Evolutionary conservation across 2,888 invertebrate genomes (phyloP).

Genomic region (Ormia ochracea): DNA sequence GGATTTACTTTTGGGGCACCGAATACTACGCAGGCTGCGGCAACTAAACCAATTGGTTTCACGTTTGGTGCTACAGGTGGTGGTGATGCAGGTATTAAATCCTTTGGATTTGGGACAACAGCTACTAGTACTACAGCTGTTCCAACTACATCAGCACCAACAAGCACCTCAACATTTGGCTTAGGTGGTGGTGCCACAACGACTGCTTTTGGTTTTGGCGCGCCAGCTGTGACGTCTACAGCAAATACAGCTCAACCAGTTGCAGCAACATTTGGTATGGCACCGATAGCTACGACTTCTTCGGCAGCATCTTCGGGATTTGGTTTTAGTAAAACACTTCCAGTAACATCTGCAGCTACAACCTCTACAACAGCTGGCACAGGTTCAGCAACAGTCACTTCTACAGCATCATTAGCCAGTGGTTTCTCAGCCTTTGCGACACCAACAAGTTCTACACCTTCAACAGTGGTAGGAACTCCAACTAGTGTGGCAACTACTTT

Average conservation of each 20-base stretch:
- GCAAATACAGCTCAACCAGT: slow-evolving; percentile 16
- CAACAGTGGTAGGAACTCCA: slow-evolving; percentile 87
- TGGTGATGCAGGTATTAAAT: slow-evolving; percentile 55
- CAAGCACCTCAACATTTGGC: slow-evolving; percentile 39
- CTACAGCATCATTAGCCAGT: slow-evolving; percentile 16
- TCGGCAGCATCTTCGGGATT: slow-evolving; percentile 1
- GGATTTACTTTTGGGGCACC: slow-evolving; percentile 94
- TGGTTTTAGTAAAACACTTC: slow-evolving; percentile 35
- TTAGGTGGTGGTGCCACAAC: slow-evolving; percentile 15
- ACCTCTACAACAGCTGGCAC: slow-evolving; percentile 67
- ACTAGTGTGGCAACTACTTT: slow-evolving; percentile 80
- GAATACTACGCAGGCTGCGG: slow-evolving; percentile 79
- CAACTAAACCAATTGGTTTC: slow-evolving; percentile 66
- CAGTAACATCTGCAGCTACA: slow-evolving; percentile 66
- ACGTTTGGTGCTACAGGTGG: slow-evolving; percentile 58
- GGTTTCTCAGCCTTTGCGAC: slow-evolving; percentile 39
- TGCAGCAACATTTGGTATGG: slow-evolving; percentile 21
- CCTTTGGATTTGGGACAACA: slow-evolving; percentile 29
- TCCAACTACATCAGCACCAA: slow-evolving; percentile 54
- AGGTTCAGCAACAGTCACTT: slow-evolving; percentile 88
- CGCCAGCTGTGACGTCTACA: slow-evolving; percentile 3
- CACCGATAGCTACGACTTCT: slow-evolving; percentile 8
- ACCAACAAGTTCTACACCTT: slow-evolving; percentile 70
- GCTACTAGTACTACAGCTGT: slow-evolving; percentile 54
- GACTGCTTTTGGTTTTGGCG: slow-evolving; percentile 43